phyloP scores from a whole-genome alignment of 64 coral and sea anemone genomes.

The Orbicella faveolata region DNA sequence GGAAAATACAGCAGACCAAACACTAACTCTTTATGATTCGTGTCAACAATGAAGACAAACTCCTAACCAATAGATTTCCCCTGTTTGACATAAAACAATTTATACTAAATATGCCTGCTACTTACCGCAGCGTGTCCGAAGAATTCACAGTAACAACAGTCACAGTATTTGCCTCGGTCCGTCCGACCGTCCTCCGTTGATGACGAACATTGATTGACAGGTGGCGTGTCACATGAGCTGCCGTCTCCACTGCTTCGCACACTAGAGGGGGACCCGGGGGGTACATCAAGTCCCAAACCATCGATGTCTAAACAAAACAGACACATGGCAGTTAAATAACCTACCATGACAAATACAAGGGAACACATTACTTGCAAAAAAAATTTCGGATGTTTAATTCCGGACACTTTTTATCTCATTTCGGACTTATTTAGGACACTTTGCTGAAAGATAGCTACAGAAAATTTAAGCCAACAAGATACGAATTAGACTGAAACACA shows the following conservation, averaged over 20 bases:
- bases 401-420: no score
- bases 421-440: no score
- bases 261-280: slow-evolving; percentile 78
- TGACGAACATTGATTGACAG: slow-evolving; percentile 55
- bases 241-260: slow-evolving; percentile 81
- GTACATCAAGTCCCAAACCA: slow-evolving; percentile 58
- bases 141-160: slow-evolving; percentile 92
- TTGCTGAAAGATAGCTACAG: no score
- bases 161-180: slow-evolving; percentile 84
- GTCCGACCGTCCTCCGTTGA: slow-evolving; percentile 69
- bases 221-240: slow-evolving; percentile 81
- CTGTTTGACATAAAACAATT: neutral
- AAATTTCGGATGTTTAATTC: no score
- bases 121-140: slow-evolving; percentile 89
- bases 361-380: no score
- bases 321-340: neutral
- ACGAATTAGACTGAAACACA: no score
- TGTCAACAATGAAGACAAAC: no score
- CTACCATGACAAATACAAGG: neutral
- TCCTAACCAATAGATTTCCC: no score
- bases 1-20: no score
- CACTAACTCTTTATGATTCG: no score
- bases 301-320: slow-evolving; percentile 22
- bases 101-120: neutral
- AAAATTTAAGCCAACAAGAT: no score